Evolutionary conservation across 1,140 invertebrate genomes (phyloP).

Genomic region (Chironomus striatipennis): DNA sequence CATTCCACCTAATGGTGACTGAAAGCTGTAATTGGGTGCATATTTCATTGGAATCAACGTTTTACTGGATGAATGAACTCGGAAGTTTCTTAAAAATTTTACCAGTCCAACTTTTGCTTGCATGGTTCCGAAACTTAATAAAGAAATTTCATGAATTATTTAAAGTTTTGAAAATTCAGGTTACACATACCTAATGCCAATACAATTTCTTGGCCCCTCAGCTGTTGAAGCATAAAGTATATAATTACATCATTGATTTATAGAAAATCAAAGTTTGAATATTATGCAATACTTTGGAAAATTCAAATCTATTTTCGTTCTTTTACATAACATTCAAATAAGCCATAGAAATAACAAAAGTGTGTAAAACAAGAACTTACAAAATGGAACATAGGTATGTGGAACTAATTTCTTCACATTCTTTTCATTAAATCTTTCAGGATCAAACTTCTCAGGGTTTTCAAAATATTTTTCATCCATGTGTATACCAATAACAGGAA

Average conservation of each 20-base stretch:
- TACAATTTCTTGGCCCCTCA: constrained; percentile 49
- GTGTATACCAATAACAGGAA: constrained; percentile 39
- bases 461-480: constrained; percentile 35
- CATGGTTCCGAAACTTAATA: constrained; percentile 51
- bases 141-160: no score
- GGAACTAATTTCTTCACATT: constrained; percentile 30
- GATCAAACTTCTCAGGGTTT: constrained; percentile 44
- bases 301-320: no score
- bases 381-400: constrained; percentile 42
- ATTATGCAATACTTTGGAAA: no score
- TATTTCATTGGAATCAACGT: constrained; percentile 43
- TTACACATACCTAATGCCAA: constrained; percentile 36
- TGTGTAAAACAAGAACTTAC: no score
- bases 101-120: constrained; percentile 56
- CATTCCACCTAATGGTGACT: constrained; percentile 40
- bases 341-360: no score
- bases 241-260: no score
- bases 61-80: constrained; percentile 41
- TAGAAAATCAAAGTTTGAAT: no score
- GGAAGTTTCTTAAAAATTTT: constrained; percentile 42
- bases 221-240: background rate
- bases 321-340: no score
- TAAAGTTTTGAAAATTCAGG: no score
- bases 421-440: constrained; percentile 43
- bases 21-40: constrained; percentile 35